A percentile compares a stretch with the other conserved stretches of the same genome.
phyloP scores from a whole-genome alignment of 2,888 invertebrate genomes.

The Dicranocentrus wangi region DNA sequence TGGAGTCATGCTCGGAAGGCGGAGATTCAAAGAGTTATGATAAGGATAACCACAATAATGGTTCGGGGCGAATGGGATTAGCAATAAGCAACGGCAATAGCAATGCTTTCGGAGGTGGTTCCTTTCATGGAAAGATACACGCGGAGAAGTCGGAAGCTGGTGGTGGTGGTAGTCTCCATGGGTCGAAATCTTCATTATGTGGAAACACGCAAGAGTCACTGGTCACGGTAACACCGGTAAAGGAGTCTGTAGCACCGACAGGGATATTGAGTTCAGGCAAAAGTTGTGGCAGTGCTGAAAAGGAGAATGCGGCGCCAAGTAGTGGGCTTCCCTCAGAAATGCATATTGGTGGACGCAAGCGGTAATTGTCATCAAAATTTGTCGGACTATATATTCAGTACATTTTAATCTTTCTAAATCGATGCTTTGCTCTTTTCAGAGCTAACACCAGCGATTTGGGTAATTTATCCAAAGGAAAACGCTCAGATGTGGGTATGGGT shows the following conservation, averaged over 20 bases:
- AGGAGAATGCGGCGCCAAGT: constrained; percentile 43
- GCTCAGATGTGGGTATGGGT: not conserved
- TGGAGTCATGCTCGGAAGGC: constrained; percentile 24
- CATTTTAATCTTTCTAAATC: not conserved
- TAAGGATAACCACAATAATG: not conserved
- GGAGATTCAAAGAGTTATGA: not conserved
- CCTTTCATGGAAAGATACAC: not conserved
- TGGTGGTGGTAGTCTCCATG: constrained; percentile 49
- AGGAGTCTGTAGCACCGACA: constrained; percentile 8
- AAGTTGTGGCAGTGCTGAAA: constrained; percentile 13
- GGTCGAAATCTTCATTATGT: constrained; percentile 37
- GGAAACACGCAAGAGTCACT: constrained; percentile 22
- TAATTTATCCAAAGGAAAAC: constrained; percentile 40
- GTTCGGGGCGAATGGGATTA: constrained; percentile 20
- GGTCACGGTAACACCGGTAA: constrained; percentile 16
- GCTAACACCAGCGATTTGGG: constrained; percentile 54
- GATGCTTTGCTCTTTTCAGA: not conserved
- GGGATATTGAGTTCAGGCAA: not conserved
- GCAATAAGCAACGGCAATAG: constrained; percentile 43
- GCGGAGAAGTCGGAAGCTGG: constrained; percentile 12
- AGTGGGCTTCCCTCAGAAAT: not conserved
- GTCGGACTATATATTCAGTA: not conserved
- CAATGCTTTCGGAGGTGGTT: constrained; percentile 7
- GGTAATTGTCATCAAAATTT: constrained; percentile 13
- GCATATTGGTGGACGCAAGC: constrained; percentile 30